Conservation (phyloP, 2,797 vertebrate genomes). For the Myiotriccus ornatus region DNA sequence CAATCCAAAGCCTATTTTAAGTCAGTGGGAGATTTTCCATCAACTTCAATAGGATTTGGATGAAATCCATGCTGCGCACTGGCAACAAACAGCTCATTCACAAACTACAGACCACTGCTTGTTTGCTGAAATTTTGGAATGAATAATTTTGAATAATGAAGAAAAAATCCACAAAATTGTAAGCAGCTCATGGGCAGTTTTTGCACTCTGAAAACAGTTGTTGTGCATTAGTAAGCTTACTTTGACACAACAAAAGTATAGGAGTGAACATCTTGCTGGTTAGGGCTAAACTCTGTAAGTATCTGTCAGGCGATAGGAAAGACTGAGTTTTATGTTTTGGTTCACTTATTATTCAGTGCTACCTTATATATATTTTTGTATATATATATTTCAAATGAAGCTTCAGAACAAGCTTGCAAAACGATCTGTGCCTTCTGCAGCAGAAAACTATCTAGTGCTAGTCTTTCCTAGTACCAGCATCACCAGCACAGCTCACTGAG, state of each 20-base stretch:
- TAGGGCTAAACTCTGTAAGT: not conserved
- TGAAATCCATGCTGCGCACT: constrained; percentile 13
- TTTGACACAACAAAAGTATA: not conserved
- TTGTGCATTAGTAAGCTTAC: not conserved
- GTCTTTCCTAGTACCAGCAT: not conserved
- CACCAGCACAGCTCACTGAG: not conserved
- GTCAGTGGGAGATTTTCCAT: constrained; percentile 60
- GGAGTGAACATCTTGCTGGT: not conserved
- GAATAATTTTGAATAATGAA: constrained; percentile 60
- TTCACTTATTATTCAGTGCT: not conserved
- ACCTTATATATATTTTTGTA: not conserved
- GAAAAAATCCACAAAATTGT: constrained; percentile 38
- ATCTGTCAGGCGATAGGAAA: not conserved
- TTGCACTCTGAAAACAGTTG: not conserved
- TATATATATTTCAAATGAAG: not conserved
- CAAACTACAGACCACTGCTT: constrained; percentile 48
- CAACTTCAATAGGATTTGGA: constrained; percentile 58
- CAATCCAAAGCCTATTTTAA: constrained; percentile 52
- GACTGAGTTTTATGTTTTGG: not conserved
- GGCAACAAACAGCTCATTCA: constrained; percentile 64
- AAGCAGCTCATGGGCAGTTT: constrained; percentile 12
- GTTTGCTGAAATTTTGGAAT: constrained; percentile 59
- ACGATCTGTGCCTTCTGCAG: not conserved
- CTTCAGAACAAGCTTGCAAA: not conserved
- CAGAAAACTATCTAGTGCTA: not conserved